Base-by-base conservation (phyloP, 2,113 vertebrate species). In the Sorex fumeus region DNA sequence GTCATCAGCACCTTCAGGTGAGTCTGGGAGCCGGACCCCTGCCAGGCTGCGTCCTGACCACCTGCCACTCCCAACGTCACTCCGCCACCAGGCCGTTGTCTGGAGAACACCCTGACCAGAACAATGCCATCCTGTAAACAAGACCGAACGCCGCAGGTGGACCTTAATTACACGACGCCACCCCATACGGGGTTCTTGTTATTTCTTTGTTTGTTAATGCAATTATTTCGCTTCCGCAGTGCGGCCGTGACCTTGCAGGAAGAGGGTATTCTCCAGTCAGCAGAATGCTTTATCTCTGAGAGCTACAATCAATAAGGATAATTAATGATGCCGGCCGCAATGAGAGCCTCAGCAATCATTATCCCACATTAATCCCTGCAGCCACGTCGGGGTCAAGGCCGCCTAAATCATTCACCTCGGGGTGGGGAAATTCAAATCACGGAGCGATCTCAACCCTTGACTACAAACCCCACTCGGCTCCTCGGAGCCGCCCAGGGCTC, bases 261-360 rank as follows among this genome's bases (percentile, higher is more conserved):
- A 98, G 98, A 98, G 98, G 99, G 99, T 99, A 99, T 99, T 99
- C 99, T 99, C 98, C 99, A 99, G 99, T 99, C 99, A 99, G 99
- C 99, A 99, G 98, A 99, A 99, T 98, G 98, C 99, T 99, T 99
- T 99, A 99, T 99, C 99, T 99, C 98, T 98, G 99, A 99, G 98
- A 99, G 99, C 98, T 98, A 98, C 99, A 99, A 99, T 99, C 99
- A 99, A 99, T 99, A 99, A 99, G 98, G 99, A 99, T 99, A 99
- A 99, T 99, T 99, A 99, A 99, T 99, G 99, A 99, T 99, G 99
- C 99, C 99, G 98, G 98, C 98, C 98, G 98, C 99, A 99, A 99
- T 99, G 99, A 99, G 99, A 99, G 99, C 99, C 99, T 99, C 98
- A 99, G 99, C 99, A 99, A 99, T 99, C 99, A 99, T 99, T 99